Evolutionary conservation across 2,888 invertebrate genomes (phyloP).

Genomic region (Drymonia ruficornis): DNA sequence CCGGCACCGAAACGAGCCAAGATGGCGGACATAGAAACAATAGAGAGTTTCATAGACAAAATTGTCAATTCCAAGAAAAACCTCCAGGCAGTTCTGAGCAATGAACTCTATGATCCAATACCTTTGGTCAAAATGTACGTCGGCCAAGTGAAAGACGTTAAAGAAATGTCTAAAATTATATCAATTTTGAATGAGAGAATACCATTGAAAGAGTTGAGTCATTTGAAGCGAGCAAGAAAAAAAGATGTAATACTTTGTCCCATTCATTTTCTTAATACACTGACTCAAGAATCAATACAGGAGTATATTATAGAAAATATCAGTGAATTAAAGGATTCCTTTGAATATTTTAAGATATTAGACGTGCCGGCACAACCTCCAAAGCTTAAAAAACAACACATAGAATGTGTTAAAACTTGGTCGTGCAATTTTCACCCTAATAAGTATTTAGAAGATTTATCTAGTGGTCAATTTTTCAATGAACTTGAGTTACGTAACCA

Average conservation of each 20-base stretch:
- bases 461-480: conserved; percentile 86
- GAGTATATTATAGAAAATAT: conserved; percentile 65
- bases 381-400: conserved; percentile 87
- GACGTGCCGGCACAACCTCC: conserved; percentile 87
- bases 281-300: conserved; percentile 66
- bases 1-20: conserved; percentile 60
- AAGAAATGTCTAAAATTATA: conserved; percentile 87
- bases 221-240: conserved; percentile 89
- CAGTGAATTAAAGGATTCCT: conserved; percentile 73
- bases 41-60: conserved; percentile 49
- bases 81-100: conserved; percentile 81
- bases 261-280: conserved; percentile 44
- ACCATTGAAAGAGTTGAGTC: conserved; percentile 86
- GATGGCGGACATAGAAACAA: conserved; percentile 32
- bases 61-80: conserved; percentile 52
- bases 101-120: conserved; percentile 78
- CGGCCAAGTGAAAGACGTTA: conserved; percentile 85
- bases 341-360: conserved; percentile 80
- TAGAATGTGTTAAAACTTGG: conserved; percentile 87
- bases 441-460: conserved; percentile 88
- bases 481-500: conserved; percentile 81
- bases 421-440: conserved; percentile 94
- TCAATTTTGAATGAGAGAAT: conserved; percentile 82
- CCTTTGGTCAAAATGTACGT: conserved; percentile 84
- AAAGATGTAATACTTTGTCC: conserved; percentile 85